These are phyloP conservation scores for human DNA, from an alignment of 2,113 vertebrate species.

Conservation along the genomic window GRCh38 chr18:8599501-8600000, in stretches of 20 bases:
- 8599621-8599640: too few relatives aligned
- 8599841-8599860: neutral
- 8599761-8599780: neutral
- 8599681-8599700: neutral
- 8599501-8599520: neutral
- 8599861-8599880: neutral
- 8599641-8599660: neutral
- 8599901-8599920: neutral
- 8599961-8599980: neutral
- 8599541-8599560: neutral
- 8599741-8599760: neutral
- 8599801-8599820: neutral
- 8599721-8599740: neutral
- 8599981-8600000: neutral
- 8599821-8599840: neutral
- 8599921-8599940: neutral
- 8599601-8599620: neutral
- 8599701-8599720: neutral
- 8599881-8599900: neutral
- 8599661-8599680: neutral
- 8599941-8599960: neutral
- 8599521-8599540: neutral
- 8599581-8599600: too few relatives aligned
- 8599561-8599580: too few relatives aligned
- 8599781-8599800: neutral